Conservation (phyloP, 2,888 invertebrate genomes). For the Drosophila putrida region DNA sequence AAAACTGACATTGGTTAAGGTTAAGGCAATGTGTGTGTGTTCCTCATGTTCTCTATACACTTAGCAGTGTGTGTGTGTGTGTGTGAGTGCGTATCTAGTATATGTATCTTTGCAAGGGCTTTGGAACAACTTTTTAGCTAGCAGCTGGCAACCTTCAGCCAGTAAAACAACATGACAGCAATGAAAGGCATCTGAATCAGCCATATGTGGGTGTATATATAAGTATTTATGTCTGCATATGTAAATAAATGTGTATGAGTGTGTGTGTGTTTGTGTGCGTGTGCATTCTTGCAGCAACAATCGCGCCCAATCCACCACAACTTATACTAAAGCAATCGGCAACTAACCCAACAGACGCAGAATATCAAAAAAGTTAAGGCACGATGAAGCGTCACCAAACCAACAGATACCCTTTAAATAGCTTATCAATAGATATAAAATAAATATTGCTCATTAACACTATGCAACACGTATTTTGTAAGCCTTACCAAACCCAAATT, state of each 20-base stretch:
- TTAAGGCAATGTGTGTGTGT: conserved; percentile 46
- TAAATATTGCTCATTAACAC: too few relatives aligned
- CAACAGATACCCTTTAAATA: conserved; percentile 16
- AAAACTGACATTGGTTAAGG: conserved; percentile 73
- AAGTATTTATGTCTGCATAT: not conserved
- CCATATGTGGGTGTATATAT: not conserved
- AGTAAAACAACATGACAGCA: conserved; percentile 66
- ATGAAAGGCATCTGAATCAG: conserved; percentile 48
- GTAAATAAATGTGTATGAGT: not conserved
- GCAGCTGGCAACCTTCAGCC: conserved; percentile 64
- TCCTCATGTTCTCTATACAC: not conserved
- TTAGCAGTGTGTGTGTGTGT: conserved; percentile 13
- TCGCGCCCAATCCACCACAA: conserved; percentile 21
- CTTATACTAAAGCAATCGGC: conserved; percentile 36
- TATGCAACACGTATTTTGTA: too few relatives aligned
- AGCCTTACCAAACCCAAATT: too few relatives aligned
- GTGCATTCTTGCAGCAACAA: conserved; percentile 49
- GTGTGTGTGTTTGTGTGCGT: conserved; percentile 15
- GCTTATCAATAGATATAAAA: too few relatives aligned
- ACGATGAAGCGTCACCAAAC: not conserved
- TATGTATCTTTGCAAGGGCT: conserved; percentile 37
- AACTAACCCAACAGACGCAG: conserved; percentile 11
- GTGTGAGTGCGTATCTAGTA: conserved; percentile 12
- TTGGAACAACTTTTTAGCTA: conserved; percentile 58
- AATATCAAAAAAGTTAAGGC: conserved; percentile 26